Evolutionary conservation across 2,888 invertebrate species (phyloP).

Genomic region (Danaus chrysippus): DNA sequence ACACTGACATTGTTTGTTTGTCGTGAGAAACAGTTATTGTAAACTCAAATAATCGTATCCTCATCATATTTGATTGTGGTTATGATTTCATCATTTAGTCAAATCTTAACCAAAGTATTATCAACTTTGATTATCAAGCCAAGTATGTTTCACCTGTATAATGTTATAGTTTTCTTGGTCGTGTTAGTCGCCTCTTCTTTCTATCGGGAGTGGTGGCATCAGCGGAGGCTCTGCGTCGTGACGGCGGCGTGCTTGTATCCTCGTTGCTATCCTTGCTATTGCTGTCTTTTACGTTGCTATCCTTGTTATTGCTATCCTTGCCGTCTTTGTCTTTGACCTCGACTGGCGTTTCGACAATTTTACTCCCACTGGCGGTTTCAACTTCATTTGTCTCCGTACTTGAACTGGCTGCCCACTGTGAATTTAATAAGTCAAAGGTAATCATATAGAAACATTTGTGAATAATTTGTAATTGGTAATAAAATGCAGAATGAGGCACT

Average conservation of each 20-base stretch:
- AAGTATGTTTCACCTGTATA: not conserved
- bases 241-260: slow-evolving; percentile 43
- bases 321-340: slow-evolving; percentile 38
- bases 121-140: no score
- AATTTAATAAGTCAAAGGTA: slow-evolving; percentile 5
- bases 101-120: no score
- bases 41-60: no score
- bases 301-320: slow-evolving; percentile 37
- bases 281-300: slow-evolving; percentile 39
- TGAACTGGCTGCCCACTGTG: slow-evolving; percentile 59
- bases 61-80: no score
- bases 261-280: slow-evolving; percentile 35
- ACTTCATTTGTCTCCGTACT: slow-evolving; percentile 45
- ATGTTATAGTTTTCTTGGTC: slow-evolving; percentile 67
- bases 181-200: slow-evolving; percentile 71
- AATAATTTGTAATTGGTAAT: no score
- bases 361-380: slow-evolving; percentile 39
- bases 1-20: no score
- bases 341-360: slow-evolving; percentile 33
- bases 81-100: no score
- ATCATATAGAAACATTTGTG: no score
- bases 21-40: no score
- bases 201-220: slow-evolving; percentile 64
- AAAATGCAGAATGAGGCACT: no score
- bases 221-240: slow-evolving; percentile 63